Percentiles rank a stretch among this genome's conserved stretches.
Evolutionary conservation across 2,888 invertebrate genomes (phyloP).

Genomic region (Tenthredo distinguenda): DNA sequence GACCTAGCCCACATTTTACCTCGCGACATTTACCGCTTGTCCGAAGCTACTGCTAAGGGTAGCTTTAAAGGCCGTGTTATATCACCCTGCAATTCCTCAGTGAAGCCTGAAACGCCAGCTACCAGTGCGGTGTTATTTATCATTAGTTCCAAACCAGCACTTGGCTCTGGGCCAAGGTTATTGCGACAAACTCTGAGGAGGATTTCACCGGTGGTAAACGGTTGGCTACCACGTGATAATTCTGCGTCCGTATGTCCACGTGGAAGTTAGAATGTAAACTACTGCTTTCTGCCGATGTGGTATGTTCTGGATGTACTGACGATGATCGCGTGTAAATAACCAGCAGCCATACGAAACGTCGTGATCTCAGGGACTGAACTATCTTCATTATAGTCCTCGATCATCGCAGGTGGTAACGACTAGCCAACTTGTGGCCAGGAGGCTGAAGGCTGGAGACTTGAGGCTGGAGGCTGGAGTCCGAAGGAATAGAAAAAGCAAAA

Average conservation of each 20-base stretch:
- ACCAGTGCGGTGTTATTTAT: constrained; percentile 24
- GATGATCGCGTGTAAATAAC: background rate
- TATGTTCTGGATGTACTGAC: background rate
- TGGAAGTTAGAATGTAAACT: background rate
- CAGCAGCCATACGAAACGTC: background rate
- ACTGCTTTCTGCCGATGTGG: background rate
- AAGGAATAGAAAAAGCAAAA: constrained; percentile 49
- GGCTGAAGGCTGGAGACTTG: background rate
- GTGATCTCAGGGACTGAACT: background rate
- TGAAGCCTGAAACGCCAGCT: constrained; percentile 4
- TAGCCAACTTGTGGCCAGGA: constrained; percentile 18
- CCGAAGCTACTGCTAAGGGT: background rate
- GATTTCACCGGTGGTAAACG: constrained; percentile 27
- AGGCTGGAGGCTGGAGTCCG: background rate
- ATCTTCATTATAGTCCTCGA: background rate
- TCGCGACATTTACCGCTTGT: background rate
- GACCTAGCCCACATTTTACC: background rate
- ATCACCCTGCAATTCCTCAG: constrained; percentile 12
- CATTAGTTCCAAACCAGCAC: background rate
- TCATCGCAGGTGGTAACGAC: constrained; percentile 32
- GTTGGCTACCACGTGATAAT: constrained; percentile 7
- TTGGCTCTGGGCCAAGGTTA: constrained; percentile 38
- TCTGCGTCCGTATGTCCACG: background rate
- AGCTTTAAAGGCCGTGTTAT: background rate
- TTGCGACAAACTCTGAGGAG: constrained; percentile 28